A percentile compares a stretch with the other conserved stretches of the same genome.
phyloP scores from a whole-genome alignment of 2,113 vertebrate genomes.

The Pogona vitticeps region DNA sequence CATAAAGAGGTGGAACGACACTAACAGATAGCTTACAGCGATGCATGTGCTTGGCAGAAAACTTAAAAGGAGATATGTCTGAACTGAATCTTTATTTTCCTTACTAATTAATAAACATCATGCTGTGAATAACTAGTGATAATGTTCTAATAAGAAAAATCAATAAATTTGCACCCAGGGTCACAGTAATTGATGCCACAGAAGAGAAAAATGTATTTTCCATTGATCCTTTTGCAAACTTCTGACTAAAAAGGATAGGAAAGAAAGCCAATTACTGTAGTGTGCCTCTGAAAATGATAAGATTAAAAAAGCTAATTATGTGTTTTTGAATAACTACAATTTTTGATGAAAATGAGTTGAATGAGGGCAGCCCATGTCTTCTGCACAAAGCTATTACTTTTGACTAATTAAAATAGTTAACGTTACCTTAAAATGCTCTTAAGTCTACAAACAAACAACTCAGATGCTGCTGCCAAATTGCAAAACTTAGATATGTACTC shows the following conservation, averaged over 20 bases:
- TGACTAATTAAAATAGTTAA: conserved; percentile 67
- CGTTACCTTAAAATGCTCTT: conserved; percentile 54
- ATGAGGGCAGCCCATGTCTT: conserved; percentile 64
- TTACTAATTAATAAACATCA: conserved; percentile 79
- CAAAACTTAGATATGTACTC: conserved; percentile 30
- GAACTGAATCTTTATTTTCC: conserved; percentile 73
- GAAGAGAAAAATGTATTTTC: conserved; percentile 72
- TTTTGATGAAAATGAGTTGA: conserved; percentile 75
- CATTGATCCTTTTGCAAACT: conserved; percentile 77
- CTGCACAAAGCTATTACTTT: conserved; percentile 61
- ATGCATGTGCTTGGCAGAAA: conserved; percentile 48
- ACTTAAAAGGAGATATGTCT: conserved; percentile 71
- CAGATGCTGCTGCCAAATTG: conserved; percentile 51
- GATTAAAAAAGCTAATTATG: conserved; percentile 81
- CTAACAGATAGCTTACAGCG: conserved; percentile 49
- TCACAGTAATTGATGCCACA: conserved; percentile 74
- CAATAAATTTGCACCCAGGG: conserved; percentile 79
- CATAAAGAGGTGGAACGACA: conserved; percentile 50
- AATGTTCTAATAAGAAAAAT: conserved; percentile 81
- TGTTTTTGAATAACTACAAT: conserved; percentile 75
- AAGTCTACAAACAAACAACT: conserved; percentile 48
- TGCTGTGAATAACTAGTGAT: conserved; percentile 76
- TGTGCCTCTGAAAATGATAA: conserved; percentile 77
- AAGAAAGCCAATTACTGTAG: conserved; percentile 78
- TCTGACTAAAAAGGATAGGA: conserved; percentile 74